Evolutionary conservation across 2,888 invertebrate genomes (phyloP).

Genomic region (Ernsta delagoae): DNA sequence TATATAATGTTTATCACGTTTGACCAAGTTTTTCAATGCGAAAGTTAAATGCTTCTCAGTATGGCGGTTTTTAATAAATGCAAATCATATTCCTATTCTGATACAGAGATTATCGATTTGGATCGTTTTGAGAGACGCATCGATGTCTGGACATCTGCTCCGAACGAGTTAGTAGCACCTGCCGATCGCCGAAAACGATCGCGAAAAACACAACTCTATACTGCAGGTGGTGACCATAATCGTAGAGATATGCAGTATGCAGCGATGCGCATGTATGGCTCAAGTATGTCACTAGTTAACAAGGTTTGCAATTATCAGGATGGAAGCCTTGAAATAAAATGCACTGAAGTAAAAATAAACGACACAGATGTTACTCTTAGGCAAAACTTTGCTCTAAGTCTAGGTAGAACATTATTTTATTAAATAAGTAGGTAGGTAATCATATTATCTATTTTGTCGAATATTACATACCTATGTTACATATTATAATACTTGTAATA

Average conservation of each 20-base stretch:
- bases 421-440: background rate
- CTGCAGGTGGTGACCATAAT: slow-evolving; percentile 60
- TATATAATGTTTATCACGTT: too few species aligned
- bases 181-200: slow-evolving; percentile 65
- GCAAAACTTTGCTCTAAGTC: too few species aligned
- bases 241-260: slow-evolving; percentile 24
- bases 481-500: too few species aligned
- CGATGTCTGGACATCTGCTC: slow-evolving; percentile 64
- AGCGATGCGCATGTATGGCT: slow-evolving; percentile 4
- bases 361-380: background rate
- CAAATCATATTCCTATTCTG: background rate
- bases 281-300: slow-evolving; percentile 20
- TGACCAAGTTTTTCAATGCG: too few species aligned
- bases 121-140: slow-evolving; percentile 43
- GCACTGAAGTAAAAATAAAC: background rate
- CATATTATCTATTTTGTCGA: too few species aligned
- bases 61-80: background rate
- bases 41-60: too few species aligned
- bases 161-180: slow-evolving; percentile 63
- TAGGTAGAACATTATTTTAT: too few species aligned
- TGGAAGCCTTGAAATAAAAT: slow-evolving; percentile 15
- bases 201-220: slow-evolving; percentile 58
- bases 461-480: too few species aligned
- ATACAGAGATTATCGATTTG: slow-evolving; percentile 4
- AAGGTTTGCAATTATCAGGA: slow-evolving; percentile 10